Evolutionary conservation across 2,888 invertebrate genomes (phyloP).

Genomic region (Torymus tubicola): DNA sequence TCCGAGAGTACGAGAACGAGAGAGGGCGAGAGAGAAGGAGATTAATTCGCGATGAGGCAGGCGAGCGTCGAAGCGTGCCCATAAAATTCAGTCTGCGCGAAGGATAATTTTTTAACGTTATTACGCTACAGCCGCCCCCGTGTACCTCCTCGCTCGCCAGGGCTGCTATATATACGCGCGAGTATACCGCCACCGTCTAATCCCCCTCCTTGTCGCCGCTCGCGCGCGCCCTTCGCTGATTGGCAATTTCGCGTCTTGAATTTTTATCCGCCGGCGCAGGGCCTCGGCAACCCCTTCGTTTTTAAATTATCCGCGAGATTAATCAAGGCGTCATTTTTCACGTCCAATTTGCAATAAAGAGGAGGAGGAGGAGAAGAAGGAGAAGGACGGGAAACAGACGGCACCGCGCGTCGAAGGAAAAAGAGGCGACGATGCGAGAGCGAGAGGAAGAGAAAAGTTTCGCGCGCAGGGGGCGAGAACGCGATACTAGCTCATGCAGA

Average conservation of each 20-base stretch:
- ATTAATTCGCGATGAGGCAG: slow-evolving; percentile 47
- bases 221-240: slow-evolving; percentile 70
- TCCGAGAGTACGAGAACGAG: slow-evolving; percentile 22
- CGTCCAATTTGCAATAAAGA: slow-evolving; percentile 77
- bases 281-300: slow-evolving; percentile 73
- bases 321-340: slow-evolving; percentile 77
- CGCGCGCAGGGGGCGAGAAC: background rate
- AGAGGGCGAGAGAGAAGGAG: slow-evolving; percentile 55
- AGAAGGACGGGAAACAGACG: slow-evolving; percentile 16
- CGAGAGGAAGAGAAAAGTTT: slow-evolving; percentile 16
- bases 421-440: slow-evolving; percentile 26
- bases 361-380: slow-evolving; percentile 42
- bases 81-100: slow-evolving; percentile 71
- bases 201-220: slow-evolving; percentile 51
- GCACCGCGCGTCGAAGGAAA: slow-evolving; percentile 9
- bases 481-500: slow-evolving; percentile 64
- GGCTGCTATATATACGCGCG: too few species aligned
- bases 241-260: slow-evolving; percentile 77
- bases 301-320: slow-evolving; percentile 77
- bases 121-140: slow-evolving; percentile 65
- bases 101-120: slow-evolving; percentile 76
- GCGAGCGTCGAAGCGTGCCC: slow-evolving; percentile 71
- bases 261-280: slow-evolving; percentile 72
- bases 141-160: background rate
- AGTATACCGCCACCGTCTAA: slow-evolving; percentile 11